Conservation (phyloP, 2,888 invertebrate species). For the Mylabris sibirica region DNA sequence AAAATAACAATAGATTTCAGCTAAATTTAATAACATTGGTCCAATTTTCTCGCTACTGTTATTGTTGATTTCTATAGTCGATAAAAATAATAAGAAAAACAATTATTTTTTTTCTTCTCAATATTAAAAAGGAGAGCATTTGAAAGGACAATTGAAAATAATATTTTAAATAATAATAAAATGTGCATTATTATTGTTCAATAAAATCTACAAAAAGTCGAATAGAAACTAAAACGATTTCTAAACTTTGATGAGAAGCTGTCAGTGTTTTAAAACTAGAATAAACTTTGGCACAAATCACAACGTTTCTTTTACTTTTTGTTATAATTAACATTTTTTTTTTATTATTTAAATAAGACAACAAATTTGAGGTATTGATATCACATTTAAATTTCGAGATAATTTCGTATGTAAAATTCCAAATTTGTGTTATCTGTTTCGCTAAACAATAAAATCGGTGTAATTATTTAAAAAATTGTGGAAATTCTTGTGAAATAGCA, state of each 20-base stretch:
- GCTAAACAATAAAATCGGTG: conserved; percentile 21
- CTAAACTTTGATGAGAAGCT: neutral
- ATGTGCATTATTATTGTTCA: neutral
- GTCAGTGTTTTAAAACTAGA: neutral
- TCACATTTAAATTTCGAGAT: conserved; percentile 28
- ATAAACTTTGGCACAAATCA: conserved; percentile 29
- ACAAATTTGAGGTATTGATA: conserved; percentile 29
- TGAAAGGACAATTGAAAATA: no score
- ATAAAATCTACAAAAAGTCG: neutral
- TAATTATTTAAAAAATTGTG: conserved; percentile 72
- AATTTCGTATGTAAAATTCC: conserved; percentile 11
- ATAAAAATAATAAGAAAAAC: neutral
- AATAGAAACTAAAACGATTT: neutral
- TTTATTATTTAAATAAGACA: conserved; percentile 9
- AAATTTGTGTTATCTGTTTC: no score
- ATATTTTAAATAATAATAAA: neutral
- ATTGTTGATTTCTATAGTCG: neutral
- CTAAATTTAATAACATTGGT: neutral
- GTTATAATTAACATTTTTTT: conserved; percentile 12
- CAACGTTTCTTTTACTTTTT: conserved; percentile 6
- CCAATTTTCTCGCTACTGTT: neutral
- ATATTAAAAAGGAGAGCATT: no score
- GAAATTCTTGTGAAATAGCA: conserved; percentile 86
- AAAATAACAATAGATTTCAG: neutral
- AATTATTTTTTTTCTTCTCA: neutral